Base-by-base conservation (phyloP, 2,888 invertebrate genomes). In the Fissipunctia ypsillon region DNA sequence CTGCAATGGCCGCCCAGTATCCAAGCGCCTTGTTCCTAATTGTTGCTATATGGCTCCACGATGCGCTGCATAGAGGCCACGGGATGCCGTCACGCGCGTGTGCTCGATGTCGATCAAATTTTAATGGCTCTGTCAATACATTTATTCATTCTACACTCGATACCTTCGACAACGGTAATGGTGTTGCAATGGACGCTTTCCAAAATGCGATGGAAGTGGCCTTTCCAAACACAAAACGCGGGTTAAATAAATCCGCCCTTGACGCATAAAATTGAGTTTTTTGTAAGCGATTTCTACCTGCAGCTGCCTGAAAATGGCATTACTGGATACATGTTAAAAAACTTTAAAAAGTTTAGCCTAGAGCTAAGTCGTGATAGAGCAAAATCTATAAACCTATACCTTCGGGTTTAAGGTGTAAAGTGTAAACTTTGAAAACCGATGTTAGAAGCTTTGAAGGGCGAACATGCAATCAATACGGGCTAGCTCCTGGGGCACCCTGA, bases 11-110 rank as follows among this genome's bases (percentile, higher is more conserved):
- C 48, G n/a, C 35, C 35, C 45, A 68, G 68, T 71, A 48, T 67
- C 41, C 60, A 76, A 68, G 57, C 67, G 50, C 83, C 85, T 84
- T 84, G 85, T 60, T 71, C 76, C 73, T 77, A 77, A 79, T 81
- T 75, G 64, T 81, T 84, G 73, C 70, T 85, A 78, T 86, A 85
- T 85, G 84, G 84, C 66, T 83, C 81, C 82, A 82, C 84, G 68
- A 70, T 80, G 71, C 82, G 88, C 85, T 88, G 84, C 89, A 88
- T 87, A 74, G 91, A 90, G 92, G 92, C 84, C 91, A 81, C 84
- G 86, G 89, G 88, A 93, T 93, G 87, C 93, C 93, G 75, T 88
- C 92, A 91, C 93, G 92, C 84, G 80, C 86, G 87, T 83, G 86
- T 80, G 82, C 78, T 85, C 82, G 86, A 90, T 92, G 91, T 90